A percentile compares a stretch with the other conserved stretches of the same genome.
Evolutionary conservation across 1,140 invertebrate species (phyloP).

Genomic region (Papilio glaucus): DNA sequence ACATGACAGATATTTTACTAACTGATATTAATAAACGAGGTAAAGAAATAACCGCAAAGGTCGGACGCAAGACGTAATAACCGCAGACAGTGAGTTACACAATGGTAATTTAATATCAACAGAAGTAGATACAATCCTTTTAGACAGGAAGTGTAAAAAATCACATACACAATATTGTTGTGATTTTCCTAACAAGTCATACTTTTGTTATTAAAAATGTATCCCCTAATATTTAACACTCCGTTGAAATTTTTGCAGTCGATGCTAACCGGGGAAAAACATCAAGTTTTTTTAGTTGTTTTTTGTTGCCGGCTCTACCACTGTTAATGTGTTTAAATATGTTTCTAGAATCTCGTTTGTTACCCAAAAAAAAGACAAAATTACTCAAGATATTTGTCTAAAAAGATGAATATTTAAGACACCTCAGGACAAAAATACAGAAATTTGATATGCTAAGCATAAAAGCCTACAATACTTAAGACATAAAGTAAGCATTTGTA

Average conservation of each 20-base stretch:
- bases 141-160: neutral
- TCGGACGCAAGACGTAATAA: neutral
- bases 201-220: too few relatives aligned
- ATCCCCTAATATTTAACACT: too few relatives aligned
- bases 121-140: neutral
- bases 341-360: too few relatives aligned
- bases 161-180: neutral
- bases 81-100: neutral
- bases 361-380: too few relatives aligned
- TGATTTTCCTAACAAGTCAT: too few relatives aligned
- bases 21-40: slow-evolving; percentile 14
- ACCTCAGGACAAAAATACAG: neutral
- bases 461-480: neutral
- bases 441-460: neutral
- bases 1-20: neutral
- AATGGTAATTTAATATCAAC: neutral
- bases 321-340: too few relatives aligned
- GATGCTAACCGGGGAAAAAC: too few relatives aligned
- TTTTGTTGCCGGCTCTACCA: too few relatives aligned
- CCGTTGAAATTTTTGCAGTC: too few relatives aligned
- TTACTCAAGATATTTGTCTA: neutral
- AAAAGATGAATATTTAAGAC: slow-evolving; percentile 7
- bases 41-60: slow-evolving; percentile 13
- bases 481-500: neutral
- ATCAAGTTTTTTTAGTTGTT: too few relatives aligned